A percentile compares a stretch with the other conserved stretches of the same genome.
Evolutionary conservation across 2,888 invertebrate genomes (phyloP).

Genomic region (Tenthredo livida): DNA sequence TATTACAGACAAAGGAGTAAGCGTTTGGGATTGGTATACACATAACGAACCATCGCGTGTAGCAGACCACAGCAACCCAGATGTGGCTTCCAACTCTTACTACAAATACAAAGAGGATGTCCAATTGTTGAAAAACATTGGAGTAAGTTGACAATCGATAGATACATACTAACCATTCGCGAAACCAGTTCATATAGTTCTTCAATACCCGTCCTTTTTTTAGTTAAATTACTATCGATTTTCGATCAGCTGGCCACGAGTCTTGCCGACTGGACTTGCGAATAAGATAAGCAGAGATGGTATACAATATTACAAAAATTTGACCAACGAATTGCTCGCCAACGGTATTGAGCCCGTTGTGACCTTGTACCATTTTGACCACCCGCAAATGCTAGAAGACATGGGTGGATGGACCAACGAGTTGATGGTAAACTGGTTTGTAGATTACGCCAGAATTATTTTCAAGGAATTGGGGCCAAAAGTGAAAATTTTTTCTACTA

Average conservation of each 20-base stretch:
- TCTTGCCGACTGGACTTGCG: slow-evolving; percentile 85
- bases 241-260: slow-evolving; percentile 88
- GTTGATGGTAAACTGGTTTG: slow-evolving; percentile 11
- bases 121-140: slow-evolving; percentile 20
- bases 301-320: slow-evolving; percentile 87
- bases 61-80: no score
- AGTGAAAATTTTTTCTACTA: neutral
- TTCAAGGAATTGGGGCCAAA: neutral
- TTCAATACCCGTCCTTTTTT: neutral
- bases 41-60: no score
- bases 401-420: slow-evolving; percentile 1
- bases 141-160: neutral
- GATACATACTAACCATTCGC: no score
- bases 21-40: no score
- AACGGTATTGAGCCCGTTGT: slow-evolving; percentile 76
- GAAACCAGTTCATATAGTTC: no score
- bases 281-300: slow-evolving; percentile 85
- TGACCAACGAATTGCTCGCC: slow-evolving; percentile 84
- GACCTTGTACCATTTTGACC: no score
- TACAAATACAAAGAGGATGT: slow-evolving; percentile 80
- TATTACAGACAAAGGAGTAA: no score
- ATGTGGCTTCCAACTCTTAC: slow-evolving; percentile 79
- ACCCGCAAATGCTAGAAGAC: no score
- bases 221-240: slow-evolving; percentile 81
- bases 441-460: slow-evolving; percentile 21